Base-by-base conservation (phyloP, 2,797 vertebrate species). In the Macropodus opercularis region DNA sequence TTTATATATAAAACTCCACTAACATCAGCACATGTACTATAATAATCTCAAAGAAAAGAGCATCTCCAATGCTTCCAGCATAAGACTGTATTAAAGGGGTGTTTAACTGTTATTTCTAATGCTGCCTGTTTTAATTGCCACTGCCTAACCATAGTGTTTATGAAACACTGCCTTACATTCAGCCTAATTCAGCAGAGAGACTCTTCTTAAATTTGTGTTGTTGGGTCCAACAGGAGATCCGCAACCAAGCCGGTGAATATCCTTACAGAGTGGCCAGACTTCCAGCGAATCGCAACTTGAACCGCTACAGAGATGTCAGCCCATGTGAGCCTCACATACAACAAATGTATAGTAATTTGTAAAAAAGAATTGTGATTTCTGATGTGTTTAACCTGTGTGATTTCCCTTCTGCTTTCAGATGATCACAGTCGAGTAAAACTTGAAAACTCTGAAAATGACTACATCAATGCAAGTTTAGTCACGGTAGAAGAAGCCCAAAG, bases 281-380 rank as follows among this genome's bases (percentile, higher is more conserved):
- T 80, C 94, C 94, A 74, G 93, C 90, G 78, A 99, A 99, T 88
- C 94, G 94, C 83, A 97, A 94, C 90, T 93, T 96, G 71, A 99
- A 99, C 91, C 92, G 97, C 92, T 99, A 99, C 90, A 95, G 96
- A 93, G 98, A 99, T 62, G 98, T 99, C 80, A 99, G 95, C 81
- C 98, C 98, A 1, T 99, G 96, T 99, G 92, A 98, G 98, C 98
- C 5, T 6, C 7, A 22, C n/a, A n/a, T n/a, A n/a, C 23, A 22
- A 50, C 23, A 14, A 51, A 38, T 14, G n/a, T n/a, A 6, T 17
- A 14, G 2, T 19, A 43, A n/a, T 51, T 32, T 2, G 10, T 41
- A 5, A 11, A 34, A 43, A 38, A 18, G 34, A n/a, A 35, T 5
- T 3, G 36, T 9, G 23, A 0, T 50, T 29, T 2, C 35, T 21